Conservation (phyloP, 2,113 vertebrate genomes). For the Antennarius striatus region DNA sequence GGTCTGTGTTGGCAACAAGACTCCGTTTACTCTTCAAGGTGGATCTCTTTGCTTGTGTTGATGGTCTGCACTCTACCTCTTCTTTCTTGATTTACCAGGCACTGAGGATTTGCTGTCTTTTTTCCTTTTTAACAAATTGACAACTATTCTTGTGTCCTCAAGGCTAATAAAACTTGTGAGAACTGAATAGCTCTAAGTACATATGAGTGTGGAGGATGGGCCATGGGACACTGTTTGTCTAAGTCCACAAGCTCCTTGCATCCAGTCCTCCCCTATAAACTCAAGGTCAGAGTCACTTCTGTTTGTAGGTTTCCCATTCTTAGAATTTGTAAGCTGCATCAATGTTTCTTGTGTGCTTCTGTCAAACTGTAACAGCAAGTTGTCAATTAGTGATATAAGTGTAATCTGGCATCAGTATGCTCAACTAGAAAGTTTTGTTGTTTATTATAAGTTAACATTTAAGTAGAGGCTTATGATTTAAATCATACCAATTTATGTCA, state of each 20-base stretch:
- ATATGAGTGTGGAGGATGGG: too few species aligned
- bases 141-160: constrained; percentile 43
- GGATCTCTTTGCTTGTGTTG: constrained; percentile 29
- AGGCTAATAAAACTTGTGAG: constrained; percentile 30
- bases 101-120: constrained; percentile 27
- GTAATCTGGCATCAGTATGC: too few species aligned
- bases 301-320: not conserved
- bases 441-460: too few species aligned
- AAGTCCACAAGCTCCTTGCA: too few species aligned
- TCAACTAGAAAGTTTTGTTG: too few species aligned
- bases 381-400: too few species aligned
- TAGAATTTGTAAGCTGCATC: not conserved
- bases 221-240: too few species aligned
- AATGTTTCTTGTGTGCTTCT: not conserved
- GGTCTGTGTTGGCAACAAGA: constrained; percentile 33
- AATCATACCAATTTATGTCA: not conserved
- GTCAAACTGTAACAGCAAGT: not conserved
- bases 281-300: not conserved
- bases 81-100: constrained; percentile 42
- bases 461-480: too few species aligned
- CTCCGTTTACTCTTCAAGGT: constrained; percentile 36
- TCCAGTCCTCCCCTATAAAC: not conserved
- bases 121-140: constrained; percentile 45
- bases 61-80: constrained; percentile 25
- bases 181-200: not conserved